Evolutionary conservation across 2,113 vertebrate species (phyloP), one percentile per base, ranked within the genome.

Genomic region (Carassius carassius): DNA sequence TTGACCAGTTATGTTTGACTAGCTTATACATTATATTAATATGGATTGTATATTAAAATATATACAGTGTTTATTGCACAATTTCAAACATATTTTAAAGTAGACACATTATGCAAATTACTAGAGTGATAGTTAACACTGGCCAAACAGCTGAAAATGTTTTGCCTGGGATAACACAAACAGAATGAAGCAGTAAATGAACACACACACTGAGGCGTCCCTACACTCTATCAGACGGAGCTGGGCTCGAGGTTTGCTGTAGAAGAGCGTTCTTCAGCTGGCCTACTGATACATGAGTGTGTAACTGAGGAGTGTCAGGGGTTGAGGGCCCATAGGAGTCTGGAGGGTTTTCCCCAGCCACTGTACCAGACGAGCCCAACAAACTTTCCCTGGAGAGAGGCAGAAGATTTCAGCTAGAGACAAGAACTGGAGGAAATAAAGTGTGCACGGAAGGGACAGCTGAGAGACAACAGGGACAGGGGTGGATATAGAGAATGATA

Each of bases 221-320:
- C 88, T 95, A 95, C 94, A 63, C 89, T 89, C 87, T 93, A 56
- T 93, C 88, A 2, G 90, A 82, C 80, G 89, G 89, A 13, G 56
- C 85, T 88, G 89, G 87, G 37, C 85, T 90, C 37, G 86, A 90
- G 49, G 87, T 93, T 91, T 94, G 93, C 83, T 92, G 92, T 87
- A 95, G 90, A 47, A 95, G 92, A 67, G 88, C 85, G 25, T 85
- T 94, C 88, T 91, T 93, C 83, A 95, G 89, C 89, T 91, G 91
- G 65, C 92, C 93, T 84, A 95, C 94, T 4, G 94, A 95, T 88
- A 95, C 93, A 25, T 90, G 90, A 72, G 94, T 95, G 91, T 88
- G 92, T 81, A 95, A 92, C 87, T 92, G 92, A 0, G 84, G 90
- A 67, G 78, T 62, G 12, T 91, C 86, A 21, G 58, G 84, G 67